Conservation (phyloP, 2,113 vertebrate species). For the Vidua macroura region DNA sequence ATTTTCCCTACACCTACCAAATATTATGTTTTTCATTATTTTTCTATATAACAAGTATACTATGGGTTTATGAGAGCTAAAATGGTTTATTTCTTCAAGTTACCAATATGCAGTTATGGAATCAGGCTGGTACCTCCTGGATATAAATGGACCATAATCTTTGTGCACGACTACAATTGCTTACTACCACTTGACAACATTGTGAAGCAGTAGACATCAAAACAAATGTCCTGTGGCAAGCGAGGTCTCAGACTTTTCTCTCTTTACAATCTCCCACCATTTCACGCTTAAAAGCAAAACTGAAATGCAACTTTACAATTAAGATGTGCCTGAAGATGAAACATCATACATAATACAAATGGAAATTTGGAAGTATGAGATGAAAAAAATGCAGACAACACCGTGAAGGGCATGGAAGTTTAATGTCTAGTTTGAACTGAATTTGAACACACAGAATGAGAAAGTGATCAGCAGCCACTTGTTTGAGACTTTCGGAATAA, state of each 20-base stretch:
- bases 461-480: neutral
- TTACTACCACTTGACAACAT: rapidly evolving
- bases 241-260: neutral
- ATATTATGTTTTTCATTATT: neutral
- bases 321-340: neutral
- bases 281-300: neutral
- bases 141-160: neutral
- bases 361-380: neutral
- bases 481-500: neutral
- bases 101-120: neutral
- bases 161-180: rapidly evolving
- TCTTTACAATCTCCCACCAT: neutral
- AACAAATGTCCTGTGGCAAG: neutral
- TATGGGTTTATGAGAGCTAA: neutral
- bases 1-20: neutral
- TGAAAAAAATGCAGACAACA: neutral
- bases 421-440: neutral
- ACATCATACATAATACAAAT: neutral
- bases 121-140: neutral
- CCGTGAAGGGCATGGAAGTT: rapidly evolving
- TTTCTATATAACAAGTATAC: neutral
- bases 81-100: neutral
- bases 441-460: neutral
- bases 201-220: neutral
- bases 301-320: neutral